Conservation (phyloP, 2,113 vertebrate genomes). For the Odocoileus virginianus region DNA sequence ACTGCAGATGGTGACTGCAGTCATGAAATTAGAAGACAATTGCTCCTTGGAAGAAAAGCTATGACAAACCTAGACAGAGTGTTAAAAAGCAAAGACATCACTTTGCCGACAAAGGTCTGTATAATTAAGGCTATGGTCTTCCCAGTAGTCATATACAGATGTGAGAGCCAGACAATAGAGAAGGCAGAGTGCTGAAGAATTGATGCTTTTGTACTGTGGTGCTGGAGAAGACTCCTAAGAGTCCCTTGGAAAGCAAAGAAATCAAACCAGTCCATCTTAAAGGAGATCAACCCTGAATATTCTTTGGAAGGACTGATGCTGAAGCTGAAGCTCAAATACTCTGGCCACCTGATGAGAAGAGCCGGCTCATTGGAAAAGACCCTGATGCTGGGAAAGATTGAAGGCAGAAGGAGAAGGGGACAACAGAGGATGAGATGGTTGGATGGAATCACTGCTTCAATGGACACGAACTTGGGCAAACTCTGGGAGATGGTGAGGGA, state of each 20-base stretch:
- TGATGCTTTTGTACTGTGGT: not conserved
- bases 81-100: not conserved
- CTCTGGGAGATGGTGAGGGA: not conserved
- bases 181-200: not conserved
- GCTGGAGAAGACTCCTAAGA: not conserved
- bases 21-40: not conserved
- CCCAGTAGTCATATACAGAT: not conserved
- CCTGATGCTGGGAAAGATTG: not conserved
- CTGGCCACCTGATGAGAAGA: not conserved
- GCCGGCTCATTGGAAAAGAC: not conserved
- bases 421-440: not conserved
- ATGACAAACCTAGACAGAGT: not conserved
- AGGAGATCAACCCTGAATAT: not conserved
- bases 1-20: not conserved
- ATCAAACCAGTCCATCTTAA: not conserved
- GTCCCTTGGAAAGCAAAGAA: not conserved
- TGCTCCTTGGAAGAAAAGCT: not conserved
- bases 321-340: not conserved
- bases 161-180: not conserved
- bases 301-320: not conserved
- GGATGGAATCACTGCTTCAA: not conserved
- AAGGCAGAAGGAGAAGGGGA: not conserved
- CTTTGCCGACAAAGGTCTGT: not conserved
- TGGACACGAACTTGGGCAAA: not conserved
- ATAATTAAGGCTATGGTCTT: not conserved